Percentiles rank a stretch among this genome's conserved stretches.
These are phyloP conservation scores for Eptesicus fuscus DNA, from an alignment of 2,113 vertebrate species.

Conservation along the genomic window DNA sequence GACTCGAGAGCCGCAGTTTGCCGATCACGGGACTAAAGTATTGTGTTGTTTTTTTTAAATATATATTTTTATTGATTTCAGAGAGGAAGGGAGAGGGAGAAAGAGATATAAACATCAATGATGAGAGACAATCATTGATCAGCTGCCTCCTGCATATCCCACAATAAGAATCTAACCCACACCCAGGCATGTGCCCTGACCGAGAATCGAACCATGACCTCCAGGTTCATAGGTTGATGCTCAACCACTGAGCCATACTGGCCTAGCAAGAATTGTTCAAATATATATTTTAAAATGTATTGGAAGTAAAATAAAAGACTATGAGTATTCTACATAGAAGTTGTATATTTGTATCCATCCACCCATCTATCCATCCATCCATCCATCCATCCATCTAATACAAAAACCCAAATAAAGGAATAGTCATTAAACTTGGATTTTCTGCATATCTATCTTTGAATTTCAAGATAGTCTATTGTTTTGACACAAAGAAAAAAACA, in stretches of 20 bases:
- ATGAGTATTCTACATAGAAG: neutral
- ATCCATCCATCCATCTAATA: neutral
- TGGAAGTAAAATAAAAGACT: neutral
- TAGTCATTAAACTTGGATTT: neutral
- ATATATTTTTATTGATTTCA: no score
- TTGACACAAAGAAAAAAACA: neutral
- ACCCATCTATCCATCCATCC: neutral
- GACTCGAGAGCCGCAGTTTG: no score
- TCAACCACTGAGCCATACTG: no score
- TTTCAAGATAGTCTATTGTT: neutral
- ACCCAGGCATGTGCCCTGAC: no score
- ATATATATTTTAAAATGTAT: neutral
- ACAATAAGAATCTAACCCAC: no score
- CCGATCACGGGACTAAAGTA: neutral
- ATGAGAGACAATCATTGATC: no score
- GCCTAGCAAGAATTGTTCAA: neutral
- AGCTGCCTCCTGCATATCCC: no score
- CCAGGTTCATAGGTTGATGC: no score
- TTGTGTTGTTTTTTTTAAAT: no score
- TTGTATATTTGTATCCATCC: neutral
- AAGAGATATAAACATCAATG: no score
- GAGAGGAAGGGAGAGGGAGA: no score
- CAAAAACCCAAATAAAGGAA: neutral
- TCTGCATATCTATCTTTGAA: neutral
- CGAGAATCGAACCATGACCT: no score